These are phyloP conservation scores for Hemichromis elongatus DNA, from an alignment of 2,113 vertebrate species.

Conservation along the genomic window DNA sequence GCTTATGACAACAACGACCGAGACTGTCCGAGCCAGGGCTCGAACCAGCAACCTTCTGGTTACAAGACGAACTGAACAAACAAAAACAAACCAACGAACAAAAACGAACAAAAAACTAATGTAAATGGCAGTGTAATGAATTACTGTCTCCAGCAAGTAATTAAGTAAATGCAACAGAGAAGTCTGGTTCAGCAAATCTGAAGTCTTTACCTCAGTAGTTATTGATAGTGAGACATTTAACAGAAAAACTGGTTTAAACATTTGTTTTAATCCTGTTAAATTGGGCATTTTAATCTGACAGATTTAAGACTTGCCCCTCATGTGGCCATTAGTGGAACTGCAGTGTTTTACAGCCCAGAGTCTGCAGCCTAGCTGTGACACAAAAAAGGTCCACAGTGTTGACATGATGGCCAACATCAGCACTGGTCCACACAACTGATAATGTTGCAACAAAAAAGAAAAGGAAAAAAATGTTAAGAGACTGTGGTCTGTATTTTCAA, in stretches of 20 bases:
- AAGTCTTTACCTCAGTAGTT: background rate
- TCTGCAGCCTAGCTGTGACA: background rate
- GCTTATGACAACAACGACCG: no score
- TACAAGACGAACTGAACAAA: no score
- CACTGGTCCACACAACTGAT: no score
- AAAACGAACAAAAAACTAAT: no score
- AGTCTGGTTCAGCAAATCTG: background rate
- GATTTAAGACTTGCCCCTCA: no score
- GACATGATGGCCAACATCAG: accelerated
- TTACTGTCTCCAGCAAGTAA: background rate
- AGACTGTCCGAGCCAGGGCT: no score
- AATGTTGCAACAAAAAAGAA: background rate
- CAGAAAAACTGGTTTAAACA: background rate
- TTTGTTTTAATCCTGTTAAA: background rate
- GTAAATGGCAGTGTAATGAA: background rate
- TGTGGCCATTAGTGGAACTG: background rate
- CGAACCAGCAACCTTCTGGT: no score
- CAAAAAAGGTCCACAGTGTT: background rate
- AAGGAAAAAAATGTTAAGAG: background rate
- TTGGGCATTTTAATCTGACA: no score
- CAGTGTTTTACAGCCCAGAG: background rate
- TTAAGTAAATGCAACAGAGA: background rate
- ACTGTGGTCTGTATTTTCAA: background rate
- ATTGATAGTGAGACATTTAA: background rate
- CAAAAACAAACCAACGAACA: no score